Conservation (phyloP, 2,797 vertebrate species). For the Crypturellus tataupa region DNA sequence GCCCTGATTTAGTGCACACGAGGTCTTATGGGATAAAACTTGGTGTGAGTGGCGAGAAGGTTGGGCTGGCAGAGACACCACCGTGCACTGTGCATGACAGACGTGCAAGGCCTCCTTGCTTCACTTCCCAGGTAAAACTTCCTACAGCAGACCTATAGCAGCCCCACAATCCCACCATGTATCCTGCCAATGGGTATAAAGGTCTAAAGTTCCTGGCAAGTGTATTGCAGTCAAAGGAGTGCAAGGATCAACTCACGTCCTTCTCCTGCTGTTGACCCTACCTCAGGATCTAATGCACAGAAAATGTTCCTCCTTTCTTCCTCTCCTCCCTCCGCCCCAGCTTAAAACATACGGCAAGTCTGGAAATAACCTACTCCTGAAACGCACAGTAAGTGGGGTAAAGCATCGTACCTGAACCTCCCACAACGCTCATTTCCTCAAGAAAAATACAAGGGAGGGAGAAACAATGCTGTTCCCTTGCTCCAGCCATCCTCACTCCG, state of each 20-base stretch:
- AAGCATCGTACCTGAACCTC: not conserved
- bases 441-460: not conserved
- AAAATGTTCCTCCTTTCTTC: not conserved
- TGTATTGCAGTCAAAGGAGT: fast-evolving
- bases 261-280: not conserved
- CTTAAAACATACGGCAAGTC: not conserved
- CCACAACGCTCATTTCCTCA: not conserved
- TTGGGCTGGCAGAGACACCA: not conserved
- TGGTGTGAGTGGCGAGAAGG: not conserved
- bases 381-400: not conserved
- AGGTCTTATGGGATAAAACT: not conserved
- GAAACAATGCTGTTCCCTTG: not conserved
- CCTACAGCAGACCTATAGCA: not conserved
- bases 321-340: not conserved
- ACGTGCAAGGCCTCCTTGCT: not conserved
- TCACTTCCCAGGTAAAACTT: not conserved
- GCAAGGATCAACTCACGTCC: not conserved
- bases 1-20: not conserved
- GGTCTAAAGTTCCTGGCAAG: not conserved
- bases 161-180: fast-evolving
- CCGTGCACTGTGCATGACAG: not conserved
- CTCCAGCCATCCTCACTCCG: not conserved
- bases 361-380: not conserved
- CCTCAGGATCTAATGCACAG: not conserved
- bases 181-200: not conserved